phyloP scores from a whole-genome alignment of 2,797 vertebrate genomes.

The Clarias fuscus region DNA sequence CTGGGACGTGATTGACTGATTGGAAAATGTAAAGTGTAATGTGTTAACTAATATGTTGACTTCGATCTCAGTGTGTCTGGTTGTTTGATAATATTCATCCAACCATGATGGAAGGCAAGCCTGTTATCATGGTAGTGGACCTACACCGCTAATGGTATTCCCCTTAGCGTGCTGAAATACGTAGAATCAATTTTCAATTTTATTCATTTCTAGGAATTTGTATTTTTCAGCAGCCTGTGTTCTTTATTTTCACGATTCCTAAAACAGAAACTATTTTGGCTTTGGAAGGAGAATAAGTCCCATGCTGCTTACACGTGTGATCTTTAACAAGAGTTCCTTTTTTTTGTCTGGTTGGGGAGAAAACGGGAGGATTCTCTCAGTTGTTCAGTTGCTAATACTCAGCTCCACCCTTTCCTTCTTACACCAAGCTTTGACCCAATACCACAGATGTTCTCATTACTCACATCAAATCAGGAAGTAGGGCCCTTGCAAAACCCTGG shows the following conservation, averaged over 20 bases:
- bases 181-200: neutral
- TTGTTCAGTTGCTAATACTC: neutral
- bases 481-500: neutral
- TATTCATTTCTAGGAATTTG: neutral
- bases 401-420: conserved; percentile 5
- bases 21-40: neutral
- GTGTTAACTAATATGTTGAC: neutral
- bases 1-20: neutral
- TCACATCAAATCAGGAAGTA: conserved; percentile 4
- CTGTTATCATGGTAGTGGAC: neutral
- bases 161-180: too few relatives aligned
- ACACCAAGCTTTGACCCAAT: conserved; percentile 7
- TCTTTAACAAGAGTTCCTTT: neutral
- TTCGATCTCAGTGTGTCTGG: neutral
- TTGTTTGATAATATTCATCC: neutral
- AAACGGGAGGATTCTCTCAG: neutral
- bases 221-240: neutral
- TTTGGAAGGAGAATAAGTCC: neutral
- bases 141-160: neutral
- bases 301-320: neutral
- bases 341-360: neutral
- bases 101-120: neutral
- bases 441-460: conserved; percentile 10
- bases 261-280: neutral
- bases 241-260: neutral